phyloP scores from a whole-genome alignment of 23 tunicate species.

The Phallusia fumigata region DNA sequence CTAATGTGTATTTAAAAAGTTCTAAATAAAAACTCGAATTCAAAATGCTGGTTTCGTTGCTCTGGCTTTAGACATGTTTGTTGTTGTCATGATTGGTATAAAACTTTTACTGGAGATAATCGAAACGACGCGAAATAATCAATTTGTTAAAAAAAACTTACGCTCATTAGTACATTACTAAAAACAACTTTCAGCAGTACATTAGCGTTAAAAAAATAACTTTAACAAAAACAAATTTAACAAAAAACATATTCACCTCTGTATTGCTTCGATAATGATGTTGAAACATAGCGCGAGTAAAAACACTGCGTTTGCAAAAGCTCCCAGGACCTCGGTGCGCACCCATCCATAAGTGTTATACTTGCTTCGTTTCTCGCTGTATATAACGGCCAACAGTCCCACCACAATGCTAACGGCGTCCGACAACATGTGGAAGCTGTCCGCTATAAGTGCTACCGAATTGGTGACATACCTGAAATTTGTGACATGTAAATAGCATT shows the following conservation, averaged over 20 bases:
- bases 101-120: no score
- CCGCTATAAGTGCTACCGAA: constrained; percentile 88
- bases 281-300: constrained; percentile 67
- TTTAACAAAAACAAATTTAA: no score
- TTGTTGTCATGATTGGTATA: no score
- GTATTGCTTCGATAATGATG: constrained; percentile 63
- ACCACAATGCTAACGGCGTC: constrained; percentile 84
- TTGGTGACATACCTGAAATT: constrained; percentile 67
- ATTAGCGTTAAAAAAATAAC: no score
- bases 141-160: background rate
- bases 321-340: constrained; percentile 55
- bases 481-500: no score
- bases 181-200: no score
- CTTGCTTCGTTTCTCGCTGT: constrained; percentile 68
- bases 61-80: no score
- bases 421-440: constrained; percentile 98
- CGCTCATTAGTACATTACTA: no score
- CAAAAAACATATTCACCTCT: constrained; percentile 36
- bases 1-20: no score
- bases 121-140: no score
- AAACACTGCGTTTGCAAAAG: constrained; percentile 59
- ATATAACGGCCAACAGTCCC: constrained; percentile 73
- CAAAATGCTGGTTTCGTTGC: no score
- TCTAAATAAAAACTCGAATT: no score
- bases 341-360: constrained; percentile 98